Conservation (phyloP, 2,888 invertebrate genomes). For the Zhuqinia jingwanae region DNA sequence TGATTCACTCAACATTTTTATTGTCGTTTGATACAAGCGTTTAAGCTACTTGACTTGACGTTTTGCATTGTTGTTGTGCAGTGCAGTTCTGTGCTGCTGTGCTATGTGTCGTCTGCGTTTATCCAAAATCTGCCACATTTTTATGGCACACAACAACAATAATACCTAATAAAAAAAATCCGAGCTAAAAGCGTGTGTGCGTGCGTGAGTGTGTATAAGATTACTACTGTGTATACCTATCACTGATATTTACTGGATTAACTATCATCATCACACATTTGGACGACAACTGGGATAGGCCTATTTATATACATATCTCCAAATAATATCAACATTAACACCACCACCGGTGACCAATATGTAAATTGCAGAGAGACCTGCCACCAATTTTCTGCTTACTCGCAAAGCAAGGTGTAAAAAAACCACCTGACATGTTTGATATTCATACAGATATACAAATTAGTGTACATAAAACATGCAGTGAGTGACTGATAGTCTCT, state of each 20-base stretch:
- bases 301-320: neutral
- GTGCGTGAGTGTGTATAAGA: neutral
- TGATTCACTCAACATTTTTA: constrained; percentile 12
- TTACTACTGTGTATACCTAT: neutral
- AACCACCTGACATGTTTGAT: constrained; percentile 47
- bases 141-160: constrained; percentile 44
- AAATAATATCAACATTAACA: neutral
- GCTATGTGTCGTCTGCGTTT: neutral
- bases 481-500: constrained; percentile 42
- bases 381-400: neutral
- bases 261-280: neutral
- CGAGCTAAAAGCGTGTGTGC: neutral
- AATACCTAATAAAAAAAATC: constrained; percentile 1
- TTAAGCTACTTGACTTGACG: constrained; percentile 14
- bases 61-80: neutral
- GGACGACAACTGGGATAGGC: constrained; percentile 9
- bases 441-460: constrained; percentile 13
- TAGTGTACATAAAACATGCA: constrained; percentile 15
- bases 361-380: neutral
- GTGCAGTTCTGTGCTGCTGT: too few relatives aligned
- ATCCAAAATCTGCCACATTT: neutral
- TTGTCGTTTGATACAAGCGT: neutral
- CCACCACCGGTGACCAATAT: neutral
- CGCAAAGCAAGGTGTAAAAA: constrained; percentile 26
- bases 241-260: neutral